phyloP scores from a whole-genome alignment of 2,797 vertebrate species.

The Chaunax sp. region DNA sequence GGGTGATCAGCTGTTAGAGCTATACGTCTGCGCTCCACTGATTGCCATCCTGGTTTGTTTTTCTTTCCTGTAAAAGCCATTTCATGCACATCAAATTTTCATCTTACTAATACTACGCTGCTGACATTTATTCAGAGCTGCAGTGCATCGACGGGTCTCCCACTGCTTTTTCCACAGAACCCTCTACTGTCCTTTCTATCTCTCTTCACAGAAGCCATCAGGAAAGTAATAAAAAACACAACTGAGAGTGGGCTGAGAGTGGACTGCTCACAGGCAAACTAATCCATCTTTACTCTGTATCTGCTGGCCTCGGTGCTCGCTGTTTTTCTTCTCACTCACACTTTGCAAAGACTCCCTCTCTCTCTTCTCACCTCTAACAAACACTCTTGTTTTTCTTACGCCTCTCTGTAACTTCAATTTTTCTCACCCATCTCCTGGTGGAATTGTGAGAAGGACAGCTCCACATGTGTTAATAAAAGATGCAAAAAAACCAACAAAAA shows the following conservation, averaged over 20 bases:
- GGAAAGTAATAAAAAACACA: conserved; percentile 74
- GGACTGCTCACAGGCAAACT: conserved; percentile 75
- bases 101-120: conserved; percentile 41
- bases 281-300: conserved; percentile 76
- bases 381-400: conserved; percentile 62
- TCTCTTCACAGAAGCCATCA: conserved; percentile 68
- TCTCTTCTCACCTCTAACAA: conserved; percentile 28
- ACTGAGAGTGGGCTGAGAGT: conserved; percentile 70
- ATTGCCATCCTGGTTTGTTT: too few species aligned
- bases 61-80: conserved; percentile 27
- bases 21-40: too few species aligned
- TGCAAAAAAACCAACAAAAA: conserved; percentile 16
- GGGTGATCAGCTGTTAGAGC: too few species aligned
- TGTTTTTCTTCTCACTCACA: conserved; percentile 65
- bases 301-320: conserved; percentile 61
- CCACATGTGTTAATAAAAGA: conserved; percentile 40
- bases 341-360: conserved; percentile 39
- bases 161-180: conserved; percentile 58
- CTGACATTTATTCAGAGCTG: conserved; percentile 69
- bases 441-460: conserved; percentile 47
- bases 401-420: conserved; percentile 57
- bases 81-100: conserved; percentile 52
- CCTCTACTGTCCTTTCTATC: conserved; percentile 61
- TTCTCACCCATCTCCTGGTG: conserved; percentile 40
- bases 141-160: conserved; percentile 63